These are phyloP conservation scores for Branchinecta lynchi DNA, from an alignment of 1,140 invertebrate genomes.

Conservation along the genomic window DNA sequence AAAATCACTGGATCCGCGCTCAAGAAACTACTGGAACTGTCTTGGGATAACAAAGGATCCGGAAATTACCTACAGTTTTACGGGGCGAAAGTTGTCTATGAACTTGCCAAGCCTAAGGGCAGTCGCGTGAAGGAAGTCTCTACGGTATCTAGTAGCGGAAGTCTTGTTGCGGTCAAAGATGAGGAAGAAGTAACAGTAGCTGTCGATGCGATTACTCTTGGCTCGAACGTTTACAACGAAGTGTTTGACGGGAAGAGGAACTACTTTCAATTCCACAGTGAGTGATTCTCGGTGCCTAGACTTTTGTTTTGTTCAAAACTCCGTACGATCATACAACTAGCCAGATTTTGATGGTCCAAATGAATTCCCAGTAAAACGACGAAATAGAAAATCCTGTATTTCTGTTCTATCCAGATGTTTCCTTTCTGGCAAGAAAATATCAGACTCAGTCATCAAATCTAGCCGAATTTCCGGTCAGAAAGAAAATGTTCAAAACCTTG, in stretches of 20 bases:
- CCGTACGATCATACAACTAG: too few relatives aligned
- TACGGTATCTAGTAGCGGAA: background rate
- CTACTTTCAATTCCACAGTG: background rate
- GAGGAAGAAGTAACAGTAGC: background rate
- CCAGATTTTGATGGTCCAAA: too few relatives aligned
- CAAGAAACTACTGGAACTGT: background rate
- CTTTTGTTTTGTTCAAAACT: background rate
- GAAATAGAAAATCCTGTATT: too few relatives aligned
- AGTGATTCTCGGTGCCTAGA: background rate
- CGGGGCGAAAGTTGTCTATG: background rate
- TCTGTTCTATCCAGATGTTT: too few relatives aligned
- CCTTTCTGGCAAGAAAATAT: too few relatives aligned
- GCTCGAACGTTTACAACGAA: background rate
- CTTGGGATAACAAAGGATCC: background rate
- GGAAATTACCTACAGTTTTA: background rate
- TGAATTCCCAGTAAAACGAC: too few relatives aligned
- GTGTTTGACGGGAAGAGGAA: background rate
- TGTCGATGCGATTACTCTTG: background rate
- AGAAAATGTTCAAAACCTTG: too few relatives aligned
- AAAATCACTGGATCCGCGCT: background rate
- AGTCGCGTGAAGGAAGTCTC: background rate
- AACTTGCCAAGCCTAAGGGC: background rate
- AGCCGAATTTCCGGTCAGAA: too few relatives aligned
- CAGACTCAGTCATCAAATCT: too few relatives aligned
- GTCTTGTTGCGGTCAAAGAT: background rate